phyloP scores from a whole-genome alignment of 2,113 vertebrate genomes.

The Athene cunicularia region DNA sequence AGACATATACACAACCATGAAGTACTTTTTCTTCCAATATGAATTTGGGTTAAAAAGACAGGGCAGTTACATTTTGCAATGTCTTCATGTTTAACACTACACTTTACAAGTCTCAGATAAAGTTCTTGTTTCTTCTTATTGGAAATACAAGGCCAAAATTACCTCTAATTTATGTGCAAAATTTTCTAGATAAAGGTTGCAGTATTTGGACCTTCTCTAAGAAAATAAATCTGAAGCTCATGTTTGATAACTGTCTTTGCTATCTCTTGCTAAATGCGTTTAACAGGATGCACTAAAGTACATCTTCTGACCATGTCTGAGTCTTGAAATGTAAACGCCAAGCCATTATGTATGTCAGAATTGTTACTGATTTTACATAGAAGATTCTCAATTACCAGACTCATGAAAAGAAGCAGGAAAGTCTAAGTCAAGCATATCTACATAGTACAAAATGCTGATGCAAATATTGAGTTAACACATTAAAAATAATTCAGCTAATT shows the following conservation, averaged over 20 bases:
- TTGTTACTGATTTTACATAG: neutral
- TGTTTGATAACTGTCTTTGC: neutral
- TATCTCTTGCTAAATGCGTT: neutral
- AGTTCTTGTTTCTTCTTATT: neutral
- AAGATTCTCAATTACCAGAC: neutral
- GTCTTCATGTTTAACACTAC: neutral
- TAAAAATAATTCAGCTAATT: neutral
- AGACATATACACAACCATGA: neutral
- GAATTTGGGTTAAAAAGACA: neutral
- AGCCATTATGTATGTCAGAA: neutral
- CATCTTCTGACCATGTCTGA: neutral
- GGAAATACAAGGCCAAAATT: neutral
- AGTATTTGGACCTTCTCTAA: neutral
- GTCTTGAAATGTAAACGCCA: neutral
- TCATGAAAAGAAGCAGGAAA: neutral
- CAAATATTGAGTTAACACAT: neutral
- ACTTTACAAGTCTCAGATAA: neutral
- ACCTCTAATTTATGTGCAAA: neutral
- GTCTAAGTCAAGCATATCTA: neutral
- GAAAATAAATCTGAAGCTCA: neutral
- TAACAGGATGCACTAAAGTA: neutral
- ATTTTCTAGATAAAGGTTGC: neutral
- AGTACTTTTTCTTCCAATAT: neutral
- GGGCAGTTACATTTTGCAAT: neutral
- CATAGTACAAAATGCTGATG: neutral